A percentile compares a stretch with the other conserved stretches of the same genome.
These are phyloP conservation scores for Elmis aenea DNA, from an alignment of 2,888 invertebrate genomes.

Conservation along the genomic window DNA sequence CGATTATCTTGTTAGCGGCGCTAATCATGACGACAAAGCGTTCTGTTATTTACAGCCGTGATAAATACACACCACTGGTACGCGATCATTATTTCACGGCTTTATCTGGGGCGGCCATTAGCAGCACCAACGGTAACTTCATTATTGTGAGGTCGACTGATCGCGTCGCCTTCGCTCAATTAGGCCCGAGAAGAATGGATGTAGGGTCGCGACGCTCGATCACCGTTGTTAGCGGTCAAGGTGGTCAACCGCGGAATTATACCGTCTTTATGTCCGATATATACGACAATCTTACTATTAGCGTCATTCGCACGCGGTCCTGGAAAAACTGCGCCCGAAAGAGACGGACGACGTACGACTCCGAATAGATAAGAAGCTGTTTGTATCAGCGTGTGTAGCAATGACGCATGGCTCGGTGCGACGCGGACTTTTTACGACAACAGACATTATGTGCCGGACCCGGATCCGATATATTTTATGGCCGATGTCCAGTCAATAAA, in stretches of 20 bases:
- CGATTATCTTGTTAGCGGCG: slow-evolving; percentile 40
- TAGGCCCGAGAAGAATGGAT: slow-evolving; percentile 53
- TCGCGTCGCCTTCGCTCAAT: slow-evolving; percentile 52
- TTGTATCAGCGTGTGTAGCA: slow-evolving; percentile 44
- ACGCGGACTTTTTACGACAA: slow-evolving; percentile 45
- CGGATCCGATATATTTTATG: slow-evolving; percentile 49
- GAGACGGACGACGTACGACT: slow-evolving; percentile 26
- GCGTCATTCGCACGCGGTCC: slow-evolving; percentile 23
- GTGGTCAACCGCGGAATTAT: slow-evolving; percentile 25
- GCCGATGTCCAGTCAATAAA: slow-evolving; percentile 50
- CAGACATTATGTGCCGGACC: slow-evolving; percentile 32
- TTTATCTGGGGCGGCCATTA: slow-evolving; percentile 30
- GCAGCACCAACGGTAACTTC: slow-evolving; percentile 37
- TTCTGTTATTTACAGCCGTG: slow-evolving; percentile 33
- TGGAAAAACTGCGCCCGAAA: slow-evolving; percentile 17
- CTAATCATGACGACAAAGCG: slow-evolving; percentile 38
- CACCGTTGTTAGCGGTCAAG: slow-evolving; percentile 22
- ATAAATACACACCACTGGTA: slow-evolving; percentile 34
- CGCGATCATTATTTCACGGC: slow-evolving; percentile 37
- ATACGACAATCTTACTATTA: slow-evolving; percentile 27
- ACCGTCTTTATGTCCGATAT: slow-evolving; percentile 26
- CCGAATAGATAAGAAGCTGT: slow-evolving; percentile 28
- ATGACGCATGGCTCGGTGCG: slow-evolving; percentile 40
- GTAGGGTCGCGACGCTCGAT: slow-evolving; percentile 20
- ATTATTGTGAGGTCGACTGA: slow-evolving; percentile 33